Evolutionary conservation across 1,140 invertebrate species (phyloP).

Genomic region (Manduca sexta): DNA sequence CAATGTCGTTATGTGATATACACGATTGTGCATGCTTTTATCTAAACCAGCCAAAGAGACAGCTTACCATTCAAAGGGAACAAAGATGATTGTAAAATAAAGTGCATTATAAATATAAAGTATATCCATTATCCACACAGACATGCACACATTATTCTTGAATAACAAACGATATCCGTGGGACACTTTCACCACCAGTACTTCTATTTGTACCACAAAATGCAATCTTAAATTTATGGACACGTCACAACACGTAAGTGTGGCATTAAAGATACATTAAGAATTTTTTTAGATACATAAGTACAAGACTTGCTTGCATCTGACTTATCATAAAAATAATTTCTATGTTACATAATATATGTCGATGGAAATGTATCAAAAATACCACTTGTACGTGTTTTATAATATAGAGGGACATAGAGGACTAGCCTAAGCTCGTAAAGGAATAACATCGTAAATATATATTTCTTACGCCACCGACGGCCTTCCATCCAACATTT

Average conservation of each 20-base stretch:
- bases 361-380: constrained; percentile 6
- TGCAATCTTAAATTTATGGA: constrained; percentile 37
- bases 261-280: constrained; percentile 21
- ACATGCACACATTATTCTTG: constrained; percentile 18
- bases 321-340: not conserved
- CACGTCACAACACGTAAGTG: constrained; percentile 25
- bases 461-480: constrained; percentile 75
- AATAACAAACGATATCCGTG: constrained; percentile 8
- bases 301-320: constrained; percentile 21
- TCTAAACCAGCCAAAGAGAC: not conserved
- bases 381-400: constrained; percentile 18
- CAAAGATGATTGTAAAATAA: not conserved
- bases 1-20: too few species aligned
- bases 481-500: constrained; percentile 79
- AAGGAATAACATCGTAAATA: constrained; percentile 7
- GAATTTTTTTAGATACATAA: constrained; percentile 33
- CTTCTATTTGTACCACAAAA: constrained; percentile 56
- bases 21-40: too few species aligned
- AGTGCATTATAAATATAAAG: constrained; percentile 5
- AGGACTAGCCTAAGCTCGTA: constrained; percentile 30
- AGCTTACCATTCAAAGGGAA: not conserved
- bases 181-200: constrained; percentile 11
- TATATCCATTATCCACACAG: constrained; percentile 9
- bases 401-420: constrained; percentile 25
- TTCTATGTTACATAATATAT: constrained; percentile 8